A percentile compares a stretch with the other conserved stretches of the same genome.
Evolutionary conservation across 2,888 invertebrate genomes (phyloP).

Genomic region (Sarcophaga rosellei): DNA sequence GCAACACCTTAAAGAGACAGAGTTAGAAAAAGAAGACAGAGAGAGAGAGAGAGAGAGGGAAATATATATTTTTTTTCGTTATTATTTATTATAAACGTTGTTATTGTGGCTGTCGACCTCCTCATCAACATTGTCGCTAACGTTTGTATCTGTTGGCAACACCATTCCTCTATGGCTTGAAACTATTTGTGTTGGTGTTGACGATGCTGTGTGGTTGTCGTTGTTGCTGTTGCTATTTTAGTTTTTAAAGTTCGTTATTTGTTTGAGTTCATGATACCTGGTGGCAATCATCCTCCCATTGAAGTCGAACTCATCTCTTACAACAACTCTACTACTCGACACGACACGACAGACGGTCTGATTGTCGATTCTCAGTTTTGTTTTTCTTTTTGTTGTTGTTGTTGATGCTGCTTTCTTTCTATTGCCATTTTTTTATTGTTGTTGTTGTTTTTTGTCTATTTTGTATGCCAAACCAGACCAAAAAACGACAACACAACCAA

Average conservation of each 20-base stretch:
- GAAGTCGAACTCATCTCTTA: slow-evolving; percentile 45
- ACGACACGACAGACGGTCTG: not conserved
- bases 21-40: not conserved
- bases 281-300: slow-evolving; percentile 30
- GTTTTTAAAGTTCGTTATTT: slow-evolving; percentile 63
- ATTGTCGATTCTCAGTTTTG: not conserved
- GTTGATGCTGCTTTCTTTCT: not conserved
- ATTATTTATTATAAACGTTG: not conserved
- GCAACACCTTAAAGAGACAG: not conserved
- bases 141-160: not conserved
- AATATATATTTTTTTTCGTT: not conserved
- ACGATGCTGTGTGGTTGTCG: slow-evolving; percentile 31
- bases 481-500: slow-evolving; percentile 35
- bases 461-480: slow-evolving; percentile 39
- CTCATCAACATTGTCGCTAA: not conserved
- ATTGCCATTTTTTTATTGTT: not conserved
- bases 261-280: slow-evolving; percentile 66
- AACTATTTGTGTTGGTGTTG: not conserved
- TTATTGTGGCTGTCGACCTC: too few species aligned
- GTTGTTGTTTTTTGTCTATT: not conserved
- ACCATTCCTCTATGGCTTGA: too few species aligned
- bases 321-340: slow-evolving; percentile 13
- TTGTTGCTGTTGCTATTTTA: slow-evolving; percentile 38
- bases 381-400: not conserved
- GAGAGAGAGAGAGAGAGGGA: too few species aligned